A percentile compares a stretch with the other conserved stretches of the same genome.
These are phyloP conservation scores for Pollimyrus isidori DNA, from an alignment of 2,113 vertebrate genomes.

Conservation along the genomic window DNA sequence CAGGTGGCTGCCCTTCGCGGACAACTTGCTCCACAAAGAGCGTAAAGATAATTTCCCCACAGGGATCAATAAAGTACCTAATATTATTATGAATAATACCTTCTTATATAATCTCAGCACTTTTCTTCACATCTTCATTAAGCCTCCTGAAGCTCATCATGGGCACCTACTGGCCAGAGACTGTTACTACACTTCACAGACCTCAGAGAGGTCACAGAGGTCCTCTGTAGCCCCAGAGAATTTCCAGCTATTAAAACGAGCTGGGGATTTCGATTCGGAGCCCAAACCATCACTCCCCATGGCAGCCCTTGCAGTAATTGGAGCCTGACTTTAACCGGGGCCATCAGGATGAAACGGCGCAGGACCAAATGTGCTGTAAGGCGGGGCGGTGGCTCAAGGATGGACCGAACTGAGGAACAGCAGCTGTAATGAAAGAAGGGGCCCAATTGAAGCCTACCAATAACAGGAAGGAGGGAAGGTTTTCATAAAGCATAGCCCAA, in stretches of 20 bases:
- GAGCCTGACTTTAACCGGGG: background rate
- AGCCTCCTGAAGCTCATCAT: no score
- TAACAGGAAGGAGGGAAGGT: background rate
- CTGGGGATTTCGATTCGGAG: background rate
- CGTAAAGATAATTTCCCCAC: no score
- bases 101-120: background rate
- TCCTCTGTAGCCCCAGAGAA: background rate
- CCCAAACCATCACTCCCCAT: background rate
- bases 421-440: background rate
- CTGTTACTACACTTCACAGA: background rate
- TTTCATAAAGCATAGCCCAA: background rate
- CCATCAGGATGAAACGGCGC: background rate
- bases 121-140: no score
- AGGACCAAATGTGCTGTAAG: no score
- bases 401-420: background rate
- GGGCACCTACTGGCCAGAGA: background rate
- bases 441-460: background rate
- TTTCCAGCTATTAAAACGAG: background rate
- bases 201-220: background rate
- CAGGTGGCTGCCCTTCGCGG: no score
- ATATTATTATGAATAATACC: background rate
- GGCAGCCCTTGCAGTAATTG: background rate
- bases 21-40: no score
- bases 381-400: no score
- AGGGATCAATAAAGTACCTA: no score